Evolutionary conservation across 2,888 invertebrate species (phyloP).

Genomic region (Drosophila prolongata): DNA sequence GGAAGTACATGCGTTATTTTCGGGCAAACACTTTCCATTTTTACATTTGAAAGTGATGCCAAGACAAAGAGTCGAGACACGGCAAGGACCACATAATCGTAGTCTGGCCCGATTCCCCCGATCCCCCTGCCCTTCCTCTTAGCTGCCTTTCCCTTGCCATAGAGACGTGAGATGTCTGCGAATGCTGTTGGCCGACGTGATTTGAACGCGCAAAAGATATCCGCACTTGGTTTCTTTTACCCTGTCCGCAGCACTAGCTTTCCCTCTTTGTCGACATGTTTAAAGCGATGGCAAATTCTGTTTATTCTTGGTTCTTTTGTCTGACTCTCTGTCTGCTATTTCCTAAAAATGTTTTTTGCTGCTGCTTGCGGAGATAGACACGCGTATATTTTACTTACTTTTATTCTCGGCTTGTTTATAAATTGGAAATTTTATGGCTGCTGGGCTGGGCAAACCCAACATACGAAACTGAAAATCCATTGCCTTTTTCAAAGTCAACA

Average conservation of each 20-base stretch:
- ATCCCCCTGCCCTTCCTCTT: background rate
- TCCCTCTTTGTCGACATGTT: slow-evolving; percentile 1
- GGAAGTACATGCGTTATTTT: slow-evolving; percentile 13
- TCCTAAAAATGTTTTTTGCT: slow-evolving; percentile 62
- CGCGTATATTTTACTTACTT: slow-evolving; percentile 62
- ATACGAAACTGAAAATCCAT: slow-evolving; percentile 38
- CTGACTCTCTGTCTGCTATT: slow-evolving; percentile 46
- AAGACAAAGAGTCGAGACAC: slow-evolving; percentile 7
- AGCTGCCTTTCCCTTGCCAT: background rate
- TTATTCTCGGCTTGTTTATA: slow-evolving; percentile 61
- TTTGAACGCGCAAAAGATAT: slow-evolving; percentile 72
- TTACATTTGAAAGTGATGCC: slow-evolving; percentile 21
- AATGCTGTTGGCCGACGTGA: slow-evolving; percentile 58
- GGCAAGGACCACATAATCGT: slow-evolving; percentile 42
- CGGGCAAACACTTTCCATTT: slow-evolving; percentile 28
- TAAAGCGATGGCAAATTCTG: slow-evolving; percentile 53
- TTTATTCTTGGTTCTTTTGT: slow-evolving; percentile 33
- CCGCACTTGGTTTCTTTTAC: slow-evolving; percentile 43
- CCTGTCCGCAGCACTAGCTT: slow-evolving; percentile 1
- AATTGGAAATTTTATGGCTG: slow-evolving; percentile 70
- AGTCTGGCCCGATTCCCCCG: slow-evolving; percentile 19
- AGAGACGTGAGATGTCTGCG: slow-evolving; percentile 64
- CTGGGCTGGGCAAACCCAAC: slow-evolving; percentile 33
- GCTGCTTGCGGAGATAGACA: slow-evolving; percentile 45
- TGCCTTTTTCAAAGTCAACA: slow-evolving; percentile 37